Evolutionary conservation across 2,888 invertebrate genomes (phyloP).

Genomic region (Drosophila parthenogenetica): DNA sequence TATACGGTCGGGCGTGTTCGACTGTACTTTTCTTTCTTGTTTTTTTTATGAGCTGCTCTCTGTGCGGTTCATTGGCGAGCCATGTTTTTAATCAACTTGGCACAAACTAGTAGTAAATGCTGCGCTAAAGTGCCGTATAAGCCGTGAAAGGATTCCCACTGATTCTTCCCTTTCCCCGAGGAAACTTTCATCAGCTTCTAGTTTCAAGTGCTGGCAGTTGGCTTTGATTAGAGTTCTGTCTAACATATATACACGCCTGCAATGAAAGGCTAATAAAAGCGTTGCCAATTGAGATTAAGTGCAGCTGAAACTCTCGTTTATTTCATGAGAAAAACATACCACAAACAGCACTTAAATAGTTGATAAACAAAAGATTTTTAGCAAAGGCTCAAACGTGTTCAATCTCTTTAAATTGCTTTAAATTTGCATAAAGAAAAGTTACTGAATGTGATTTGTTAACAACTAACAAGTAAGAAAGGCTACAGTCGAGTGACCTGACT

Average conservation of each 20-base stretch:
- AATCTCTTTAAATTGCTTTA: background rate
- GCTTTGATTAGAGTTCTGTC: slow-evolving; percentile 52
- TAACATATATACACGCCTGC: background rate
- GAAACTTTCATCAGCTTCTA: slow-evolving; percentile 19
- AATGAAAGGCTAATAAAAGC: slow-evolving; percentile 41
- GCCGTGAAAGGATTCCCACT: slow-evolving; percentile 40
- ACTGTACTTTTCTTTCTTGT: slow-evolving; percentile 12
- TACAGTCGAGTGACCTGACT: no score
- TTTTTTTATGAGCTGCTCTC: slow-evolving; percentile 26
- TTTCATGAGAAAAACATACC: background rate
- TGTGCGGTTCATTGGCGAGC: slow-evolving; percentile 62
- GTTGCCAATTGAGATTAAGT: slow-evolving; percentile 54
- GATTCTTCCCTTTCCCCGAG: background rate
- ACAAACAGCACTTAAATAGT: background rate
- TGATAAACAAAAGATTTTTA: background rate
- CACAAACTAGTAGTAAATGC: slow-evolving; percentile 60
- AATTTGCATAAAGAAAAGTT: no score
- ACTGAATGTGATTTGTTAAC: no score
- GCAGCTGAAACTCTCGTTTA: slow-evolving; percentile 11
- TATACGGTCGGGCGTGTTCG: no score
- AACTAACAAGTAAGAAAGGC: no score
- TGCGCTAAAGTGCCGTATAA: slow-evolving; percentile 59
- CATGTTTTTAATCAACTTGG: slow-evolving; percentile 78
- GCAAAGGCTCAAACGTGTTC: background rate
- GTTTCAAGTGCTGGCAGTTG: slow-evolving; percentile 44